phyloP scores from a whole-genome alignment of 1,140 invertebrate genomes.

The Thaumatotibia leucotreta region DNA sequence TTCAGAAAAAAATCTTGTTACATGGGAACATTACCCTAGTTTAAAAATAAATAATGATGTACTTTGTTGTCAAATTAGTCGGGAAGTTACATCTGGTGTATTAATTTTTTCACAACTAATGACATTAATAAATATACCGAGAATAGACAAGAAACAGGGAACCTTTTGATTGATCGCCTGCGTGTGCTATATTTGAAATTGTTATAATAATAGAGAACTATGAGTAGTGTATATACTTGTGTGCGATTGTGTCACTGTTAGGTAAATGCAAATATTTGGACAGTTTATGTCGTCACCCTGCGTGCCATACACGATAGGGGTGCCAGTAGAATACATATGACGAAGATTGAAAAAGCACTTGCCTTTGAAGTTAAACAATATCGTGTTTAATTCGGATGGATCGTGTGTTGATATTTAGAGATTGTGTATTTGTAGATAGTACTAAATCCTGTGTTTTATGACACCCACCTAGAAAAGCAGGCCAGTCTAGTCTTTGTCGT shows the following conservation, averaged over 20 bases:
- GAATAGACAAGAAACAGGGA: conserved; percentile 40
- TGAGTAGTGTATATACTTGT: conserved; percentile 1
- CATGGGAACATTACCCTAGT: not conserved
- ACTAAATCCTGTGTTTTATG: conserved; percentile 13
- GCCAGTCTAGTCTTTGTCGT: not conserved
- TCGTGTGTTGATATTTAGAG: not conserved
- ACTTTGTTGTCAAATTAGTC: not conserved
- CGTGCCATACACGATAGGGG: not conserved
- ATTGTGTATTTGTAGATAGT: not conserved
- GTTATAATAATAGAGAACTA: conserved; percentile 11
- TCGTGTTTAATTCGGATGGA: not conserved
- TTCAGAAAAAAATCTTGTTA: too few species aligned
- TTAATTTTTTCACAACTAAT: conserved; percentile 8
- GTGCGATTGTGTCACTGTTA: not conserved
- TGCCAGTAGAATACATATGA: not conserved
- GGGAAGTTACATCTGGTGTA: not conserved
- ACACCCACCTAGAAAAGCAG: not conserved
- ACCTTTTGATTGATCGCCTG: conserved; percentile 31
- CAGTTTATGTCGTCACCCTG: not conserved
- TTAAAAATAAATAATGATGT: not conserved
- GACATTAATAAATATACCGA: not conserved
- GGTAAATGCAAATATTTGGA: not conserved
- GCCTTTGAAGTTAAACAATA: not conserved
- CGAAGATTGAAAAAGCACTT: not conserved
- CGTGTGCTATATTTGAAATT: conserved; percentile 26